phyloP scores from a whole-genome alignment of 2,888 invertebrate genomes.

The Portevinia maculata region DNA sequence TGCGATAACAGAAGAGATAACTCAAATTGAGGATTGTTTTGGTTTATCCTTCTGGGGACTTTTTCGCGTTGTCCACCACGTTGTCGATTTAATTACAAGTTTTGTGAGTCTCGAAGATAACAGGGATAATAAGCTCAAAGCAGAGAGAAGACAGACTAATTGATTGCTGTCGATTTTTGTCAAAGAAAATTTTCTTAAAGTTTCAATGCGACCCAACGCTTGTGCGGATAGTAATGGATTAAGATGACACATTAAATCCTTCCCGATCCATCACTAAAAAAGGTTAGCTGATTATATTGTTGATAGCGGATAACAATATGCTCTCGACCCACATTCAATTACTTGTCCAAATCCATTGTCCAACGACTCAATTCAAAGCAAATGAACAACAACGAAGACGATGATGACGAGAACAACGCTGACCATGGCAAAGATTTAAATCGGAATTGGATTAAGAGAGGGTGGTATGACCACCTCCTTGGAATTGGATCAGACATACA shows the following conservation, averaged over 20 bases:
- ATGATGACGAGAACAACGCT: slow-evolving; percentile 20
- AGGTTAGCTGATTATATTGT: slow-evolving; percentile 17
- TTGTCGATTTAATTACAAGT: slow-evolving; percentile 32
- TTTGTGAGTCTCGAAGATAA: slow-evolving; percentile 22
- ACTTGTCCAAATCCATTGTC: slow-evolving; percentile 35
- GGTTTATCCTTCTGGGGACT: not conserved
- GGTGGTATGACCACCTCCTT: not conserved
- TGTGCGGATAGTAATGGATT: slow-evolving; percentile 28
- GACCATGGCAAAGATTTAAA: slow-evolving; percentile 59
- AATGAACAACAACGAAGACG: slow-evolving; percentile 49
- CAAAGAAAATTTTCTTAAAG: not conserved
- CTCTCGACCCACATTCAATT: slow-evolving; percentile 17
- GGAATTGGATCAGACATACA: not conserved
- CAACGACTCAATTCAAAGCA: slow-evolving; percentile 57
- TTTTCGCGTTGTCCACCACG: not conserved
- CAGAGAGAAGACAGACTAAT: slow-evolving; percentile 13
- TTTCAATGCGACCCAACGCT: not conserved
- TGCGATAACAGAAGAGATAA: slow-evolving; percentile 26
- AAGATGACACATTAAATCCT: slow-evolving; percentile 49
- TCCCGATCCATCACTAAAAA: slow-evolving; percentile 18
- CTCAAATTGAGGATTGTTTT: slow-evolving; percentile 19
- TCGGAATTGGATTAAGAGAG: slow-evolving; percentile 56
- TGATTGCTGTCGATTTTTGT: slow-evolving; percentile 22
- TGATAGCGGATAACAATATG: slow-evolving; percentile 6
- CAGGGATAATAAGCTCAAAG: slow-evolving; percentile 19